phyloP scores from a whole-genome alignment of 2,797 vertebrate species.

The Psittacula derbiana region DNA sequence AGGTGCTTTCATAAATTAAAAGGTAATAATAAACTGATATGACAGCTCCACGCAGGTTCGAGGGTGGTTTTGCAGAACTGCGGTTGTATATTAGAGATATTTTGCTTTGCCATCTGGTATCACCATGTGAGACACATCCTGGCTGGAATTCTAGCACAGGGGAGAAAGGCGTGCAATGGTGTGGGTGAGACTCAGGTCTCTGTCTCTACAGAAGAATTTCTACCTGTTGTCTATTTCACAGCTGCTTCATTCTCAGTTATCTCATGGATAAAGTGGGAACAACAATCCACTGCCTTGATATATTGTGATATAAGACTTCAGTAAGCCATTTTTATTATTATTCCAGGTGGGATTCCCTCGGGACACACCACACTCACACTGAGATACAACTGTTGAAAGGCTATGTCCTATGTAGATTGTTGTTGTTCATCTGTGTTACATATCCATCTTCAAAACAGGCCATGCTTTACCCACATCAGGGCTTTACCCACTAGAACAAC shows the following conservation, averaged over 20 bases:
- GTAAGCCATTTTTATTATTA: neutral
- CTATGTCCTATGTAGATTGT: neutral
- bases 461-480: neutral
- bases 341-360: neutral
- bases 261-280: neutral
- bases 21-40: neutral
- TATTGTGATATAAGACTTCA: neutral
- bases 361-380: neutral
- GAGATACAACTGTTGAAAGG: neutral
- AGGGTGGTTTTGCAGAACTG: neutral
- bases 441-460: neutral
- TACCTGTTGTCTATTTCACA: neutral
- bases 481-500: neutral
- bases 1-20: neutral
- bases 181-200: neutral
- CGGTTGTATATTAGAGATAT: neutral
- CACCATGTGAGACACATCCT: rapidly evolving
- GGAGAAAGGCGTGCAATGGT: neutral
- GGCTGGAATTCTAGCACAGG: neutral
- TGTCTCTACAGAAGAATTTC: neutral
- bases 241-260: neutral
- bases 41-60: neutral
- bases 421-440: neutral
- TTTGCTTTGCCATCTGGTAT: neutral
- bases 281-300: neutral